Conservation (phyloP, 2,113 vertebrate genomes). For the Candoia aspera region DNA sequence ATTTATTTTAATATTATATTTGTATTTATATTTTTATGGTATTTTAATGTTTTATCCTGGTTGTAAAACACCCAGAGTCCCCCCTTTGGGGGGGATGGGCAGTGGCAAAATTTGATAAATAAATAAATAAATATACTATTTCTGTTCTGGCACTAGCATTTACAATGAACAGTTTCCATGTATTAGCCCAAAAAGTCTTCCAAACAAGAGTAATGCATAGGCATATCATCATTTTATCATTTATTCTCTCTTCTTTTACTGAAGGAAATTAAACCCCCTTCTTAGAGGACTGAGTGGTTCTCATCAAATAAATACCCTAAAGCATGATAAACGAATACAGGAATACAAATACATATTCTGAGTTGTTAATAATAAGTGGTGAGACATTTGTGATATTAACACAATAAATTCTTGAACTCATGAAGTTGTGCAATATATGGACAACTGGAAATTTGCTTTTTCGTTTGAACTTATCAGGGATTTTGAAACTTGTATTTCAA, state of each 20-base stretch:
- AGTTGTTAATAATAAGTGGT: slow-evolving; percentile 73
- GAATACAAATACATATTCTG: slow-evolving; percentile 58
- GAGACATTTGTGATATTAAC: slow-evolving; percentile 76
- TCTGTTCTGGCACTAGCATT: slow-evolving; percentile 66
- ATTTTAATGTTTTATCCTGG: too few species aligned
- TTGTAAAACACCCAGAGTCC: too few species aligned
- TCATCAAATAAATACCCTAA: slow-evolving; percentile 63
- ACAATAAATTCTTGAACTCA: slow-evolving; percentile 67
- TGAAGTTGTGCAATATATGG: slow-evolving; percentile 45
- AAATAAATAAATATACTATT: too few species aligned
- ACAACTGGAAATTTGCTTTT: slow-evolving; percentile 51
- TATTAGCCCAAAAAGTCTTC: slow-evolving; percentile 75
- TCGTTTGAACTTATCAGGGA: slow-evolving; percentile 39
- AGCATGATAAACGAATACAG: slow-evolving; percentile 61
- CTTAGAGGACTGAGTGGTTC: slow-evolving; percentile 71
- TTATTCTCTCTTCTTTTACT: slow-evolving; percentile 65
- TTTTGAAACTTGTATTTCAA: slow-evolving; percentile 41
- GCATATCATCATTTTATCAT: slow-evolving; percentile 62
- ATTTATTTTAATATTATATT: too few species aligned
- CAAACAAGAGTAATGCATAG: slow-evolving; percentile 73
- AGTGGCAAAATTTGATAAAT: too few species aligned
- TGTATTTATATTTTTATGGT: too few species aligned
- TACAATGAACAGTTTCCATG: slow-evolving; percentile 73
- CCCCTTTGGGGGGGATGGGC: too few species aligned
- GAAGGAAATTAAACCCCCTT: slow-evolving; percentile 72